Evolutionary conservation across 2,113 vertebrate genomes (phyloP), one percentile per base, ranked within the genome.

Genomic region (Illadopsis cleaveri): DNA sequence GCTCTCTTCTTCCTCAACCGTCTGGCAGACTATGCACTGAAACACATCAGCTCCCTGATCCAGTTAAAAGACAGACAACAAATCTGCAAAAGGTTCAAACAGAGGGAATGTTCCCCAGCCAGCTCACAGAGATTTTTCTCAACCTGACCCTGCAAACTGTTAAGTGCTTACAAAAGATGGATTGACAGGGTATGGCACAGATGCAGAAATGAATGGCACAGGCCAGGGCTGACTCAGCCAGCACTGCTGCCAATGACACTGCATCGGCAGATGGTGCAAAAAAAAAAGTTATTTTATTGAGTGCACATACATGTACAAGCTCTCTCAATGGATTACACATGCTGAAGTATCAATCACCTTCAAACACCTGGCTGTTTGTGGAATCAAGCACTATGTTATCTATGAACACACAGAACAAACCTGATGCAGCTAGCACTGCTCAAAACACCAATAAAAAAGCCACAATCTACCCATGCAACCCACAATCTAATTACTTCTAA

Each of bases 401-500:
- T 66, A 27, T 5, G 89, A 96, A 73, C 62, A 90, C 12, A 48
- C 6, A 71, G 86, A 91, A 70, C 45, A 70, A 42, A 89, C 81
- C 47, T 42, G 54, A 89, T 73, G 77, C 69, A 94, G 71, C 76
- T 18, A 68, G 71, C 40, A 28, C 33, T 48, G 88, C 60, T 89
- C 75, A 58, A 44, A 96, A 94, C 76, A 94, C 71, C 76, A 92
- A 73, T 31, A 86, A 94, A 82, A 58, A 90, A 90, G 92, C 93
- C 95, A 75, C 93, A 93, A 82, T 62, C 76, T 83, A 90, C 79
- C 79, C 82, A 83, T 77, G 79, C 62, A 94, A 92, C 60, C 93
- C 94, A 95, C 95, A 94, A 37, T 15, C 64, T 94, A 95, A 95
- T 94, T 91, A 84, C 61, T 92, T 78, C 69, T 84, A 48, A 84